A percentile compares a stretch with the other conserved stretches of the same genome.
Evolutionary conservation across 2,113 vertebrate genomes (phyloP).

Genomic region (Gnathonemus echidnorhynchus): DNA sequence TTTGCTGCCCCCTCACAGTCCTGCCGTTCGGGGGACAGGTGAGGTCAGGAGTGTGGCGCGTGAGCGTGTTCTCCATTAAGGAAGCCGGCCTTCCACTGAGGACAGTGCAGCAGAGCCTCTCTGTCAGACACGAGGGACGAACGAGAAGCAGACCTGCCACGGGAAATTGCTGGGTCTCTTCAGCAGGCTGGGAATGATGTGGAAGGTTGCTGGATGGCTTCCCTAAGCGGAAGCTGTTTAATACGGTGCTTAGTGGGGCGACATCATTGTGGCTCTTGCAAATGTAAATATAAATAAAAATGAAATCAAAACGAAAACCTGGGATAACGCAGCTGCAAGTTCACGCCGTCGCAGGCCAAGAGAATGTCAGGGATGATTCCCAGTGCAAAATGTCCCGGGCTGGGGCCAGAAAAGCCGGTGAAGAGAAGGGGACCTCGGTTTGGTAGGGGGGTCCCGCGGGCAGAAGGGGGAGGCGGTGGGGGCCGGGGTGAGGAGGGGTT

Average conservation of each 20-base stretch:
- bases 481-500: slow-evolving; percentile 62
- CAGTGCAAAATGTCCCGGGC: slow-evolving; percentile 75
- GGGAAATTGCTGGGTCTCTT: slow-evolving; percentile 27
- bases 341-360: slow-evolving; percentile 84
- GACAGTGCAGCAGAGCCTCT: not conserved
- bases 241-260: not conserved
- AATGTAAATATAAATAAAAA: slow-evolving; percentile 16
- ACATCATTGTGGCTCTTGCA: slow-evolving; percentile 39
- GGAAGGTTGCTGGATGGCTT: not conserved
- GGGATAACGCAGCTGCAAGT: slow-evolving; percentile 94
- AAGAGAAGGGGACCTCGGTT: slow-evolving; percentile 71
- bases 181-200: not conserved
- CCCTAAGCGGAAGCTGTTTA: not conserved
- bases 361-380: slow-evolving; percentile 96
- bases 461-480: slow-evolving; percentile 56
- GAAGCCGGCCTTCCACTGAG: not conserved
- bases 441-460: slow-evolving; percentile 77
- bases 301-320: slow-evolving; percentile 31
- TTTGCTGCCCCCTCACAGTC: slow-evolving; percentile 35
- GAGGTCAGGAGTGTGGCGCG: not conserved
- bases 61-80: slow-evolving; percentile 11
- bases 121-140: slow-evolving; percentile 31
- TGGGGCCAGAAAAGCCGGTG: slow-evolving; percentile 67
- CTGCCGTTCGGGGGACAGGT: slow-evolving; percentile 25
- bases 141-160: not conserved